Conservation (phyloP, 2,888 invertebrate species). For the Charanyca ferruginea region DNA sequence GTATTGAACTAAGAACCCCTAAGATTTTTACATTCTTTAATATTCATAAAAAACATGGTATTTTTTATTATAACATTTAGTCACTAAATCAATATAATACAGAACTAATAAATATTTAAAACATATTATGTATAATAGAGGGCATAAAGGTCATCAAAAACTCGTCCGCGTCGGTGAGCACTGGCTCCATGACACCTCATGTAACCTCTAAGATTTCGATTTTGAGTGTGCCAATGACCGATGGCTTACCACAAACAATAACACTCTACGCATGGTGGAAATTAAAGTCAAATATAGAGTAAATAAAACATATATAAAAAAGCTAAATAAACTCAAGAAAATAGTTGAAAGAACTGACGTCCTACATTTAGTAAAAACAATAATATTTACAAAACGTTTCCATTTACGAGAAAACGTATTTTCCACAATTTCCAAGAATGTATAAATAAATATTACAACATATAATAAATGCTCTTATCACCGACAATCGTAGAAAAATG, state of each 20-base stretch:
- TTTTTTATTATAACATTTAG: too few species aligned
- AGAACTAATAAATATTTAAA: too few species aligned
- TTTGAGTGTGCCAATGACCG: neutral
- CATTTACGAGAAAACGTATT: conserved; percentile 20
- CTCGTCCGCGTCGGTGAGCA: too few species aligned
- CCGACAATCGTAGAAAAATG: conserved; percentile 19
- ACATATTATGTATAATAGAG: too few species aligned
- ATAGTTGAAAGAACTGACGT: conserved; percentile 33
- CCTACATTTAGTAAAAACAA: conserved; percentile 35
- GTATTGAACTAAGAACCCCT: neutral
- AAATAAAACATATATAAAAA: conserved; percentile 20
- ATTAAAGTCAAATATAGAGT: neutral
- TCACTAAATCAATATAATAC: too few species aligned
- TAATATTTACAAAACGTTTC: conserved; percentile 38
- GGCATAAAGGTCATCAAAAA: too few species aligned
- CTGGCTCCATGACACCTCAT: too few species aligned
- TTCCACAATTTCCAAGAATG: conserved; percentile 34
- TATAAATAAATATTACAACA: conserved; percentile 47
- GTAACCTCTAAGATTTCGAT: neutral
- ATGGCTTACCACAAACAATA: neutral
- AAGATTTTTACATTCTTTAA: too few species aligned
- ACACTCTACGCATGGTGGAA: neutral
- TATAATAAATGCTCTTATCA: conserved; percentile 46
- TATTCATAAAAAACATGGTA: too few species aligned
- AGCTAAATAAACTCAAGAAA: conserved; percentile 8